Conservation (phyloP, 2,888 invertebrate species). For the Ommatoiulus sabulosus region DNA sequence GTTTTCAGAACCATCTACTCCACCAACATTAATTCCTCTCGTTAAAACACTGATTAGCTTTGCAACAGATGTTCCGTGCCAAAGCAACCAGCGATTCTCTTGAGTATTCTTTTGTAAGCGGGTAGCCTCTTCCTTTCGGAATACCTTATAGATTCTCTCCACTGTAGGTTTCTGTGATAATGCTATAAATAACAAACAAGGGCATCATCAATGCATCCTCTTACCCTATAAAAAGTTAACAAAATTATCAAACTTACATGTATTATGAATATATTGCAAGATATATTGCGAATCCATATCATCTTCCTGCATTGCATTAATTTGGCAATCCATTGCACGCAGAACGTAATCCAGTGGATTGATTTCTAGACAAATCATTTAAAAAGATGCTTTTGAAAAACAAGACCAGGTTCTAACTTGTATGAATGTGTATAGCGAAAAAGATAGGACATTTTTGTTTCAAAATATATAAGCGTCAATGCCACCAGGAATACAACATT, state of each 20-base stretch:
- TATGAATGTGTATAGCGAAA: too few relatives aligned
- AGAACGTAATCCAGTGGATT: conserved; percentile 70
- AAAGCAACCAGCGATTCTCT: conserved; percentile 66
- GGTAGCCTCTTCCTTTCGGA: conserved; percentile 60
- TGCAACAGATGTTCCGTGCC: conserved; percentile 70
- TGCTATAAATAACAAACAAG: conserved; percentile 49
- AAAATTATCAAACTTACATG: conserved; percentile 63
- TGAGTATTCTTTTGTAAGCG: conserved; percentile 56
- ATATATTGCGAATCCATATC: conserved; percentile 69
- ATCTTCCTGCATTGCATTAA: conserved; percentile 67
- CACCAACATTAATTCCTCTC: conserved; percentile 69
- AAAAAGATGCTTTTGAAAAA: background rate
- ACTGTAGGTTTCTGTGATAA: conserved; percentile 60
- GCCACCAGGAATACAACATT: too few relatives aligned
- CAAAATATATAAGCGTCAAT: too few relatives aligned
- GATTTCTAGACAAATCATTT: conserved; percentile 63
- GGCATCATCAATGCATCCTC: background rate
- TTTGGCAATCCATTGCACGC: conserved; percentile 67
- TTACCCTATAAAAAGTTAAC: background rate
- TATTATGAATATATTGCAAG: conserved; percentile 70
- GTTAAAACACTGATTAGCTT: conserved; percentile 70
- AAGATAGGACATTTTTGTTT: too few relatives aligned
- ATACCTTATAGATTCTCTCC: conserved; percentile 62
- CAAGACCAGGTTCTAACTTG: background rate
- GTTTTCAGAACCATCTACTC: conserved; percentile 50